Base-by-base conservation (phyloP, 2,888 invertebrate species). In the Sphinx pinastri region DNA sequence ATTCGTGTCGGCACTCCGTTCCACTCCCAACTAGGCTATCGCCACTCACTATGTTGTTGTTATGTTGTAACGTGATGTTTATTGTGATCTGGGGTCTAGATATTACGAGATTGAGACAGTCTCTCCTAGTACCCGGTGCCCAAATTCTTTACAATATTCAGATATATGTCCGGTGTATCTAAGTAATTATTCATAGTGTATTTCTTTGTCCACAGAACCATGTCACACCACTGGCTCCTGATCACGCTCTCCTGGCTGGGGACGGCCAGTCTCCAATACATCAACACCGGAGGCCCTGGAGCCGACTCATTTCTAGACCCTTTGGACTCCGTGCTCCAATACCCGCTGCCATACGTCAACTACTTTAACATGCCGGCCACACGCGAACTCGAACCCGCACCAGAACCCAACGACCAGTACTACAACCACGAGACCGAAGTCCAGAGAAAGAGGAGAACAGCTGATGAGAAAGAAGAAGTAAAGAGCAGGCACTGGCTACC, bases 221-320 rank as follows among this genome's bases (percentile, higher is more conserved):
- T 94, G 93, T 82, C 86, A 68, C 84, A 84, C 78, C 89, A 87
- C 71, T 90, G 89, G 91, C 84, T 93, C 52, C 82, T 93, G 74
- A 82, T 93, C 76, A 82, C 86, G 2, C 79, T 90, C 75, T 86
- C 90, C 1, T 93, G 92, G 86, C 76, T 93, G 71, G 89, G 93
- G 71, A 76, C 84, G 14, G 93, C 81, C 71, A 88, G 90, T 68
- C 89, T 89, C 7, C 93, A 93, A 78, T 90, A 89, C 83, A 88
- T 93, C 77, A 87, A 84, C 81, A 85, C 83, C 6, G 87, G 81
- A 0, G 87, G 80, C 0, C 78, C 85, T 0, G 82, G 74, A 1
- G 76, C 80, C 0, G 88, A 89, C 19, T 73, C 84, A 11, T 72
- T 83, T 8, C 71, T 85, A 19, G 87, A 88, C 60, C 77, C 85